A percentile compares a stretch with the other conserved stretches of the same genome.
phyloP scores from a whole-genome alignment of 2,797 vertebrate species.

The Lutjanus argentimaculatus region DNA sequence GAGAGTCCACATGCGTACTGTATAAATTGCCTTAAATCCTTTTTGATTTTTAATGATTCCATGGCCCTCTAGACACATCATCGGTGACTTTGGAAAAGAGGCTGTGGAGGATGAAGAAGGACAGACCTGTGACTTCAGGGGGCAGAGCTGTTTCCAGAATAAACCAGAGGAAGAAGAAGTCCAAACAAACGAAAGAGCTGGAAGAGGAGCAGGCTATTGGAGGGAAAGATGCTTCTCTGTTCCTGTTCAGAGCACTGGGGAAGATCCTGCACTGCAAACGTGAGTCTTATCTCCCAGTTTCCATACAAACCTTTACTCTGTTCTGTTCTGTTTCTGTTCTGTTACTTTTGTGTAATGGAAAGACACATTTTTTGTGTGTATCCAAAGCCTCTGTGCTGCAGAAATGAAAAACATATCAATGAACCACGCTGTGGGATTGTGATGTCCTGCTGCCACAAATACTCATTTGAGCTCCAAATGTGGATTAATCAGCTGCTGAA shows the following conservation, averaged over 20 bases:
- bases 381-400: neutral
- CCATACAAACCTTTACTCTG: neutral
- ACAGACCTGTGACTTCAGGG: constrained; percentile 58
- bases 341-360: neutral
- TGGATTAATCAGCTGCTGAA: neutral
- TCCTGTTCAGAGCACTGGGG: constrained; percentile 96
- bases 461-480: neutral
- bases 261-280: constrained; percentile 98
- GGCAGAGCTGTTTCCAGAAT: constrained; percentile 76
- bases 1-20: neutral
- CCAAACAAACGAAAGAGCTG: constrained; percentile 72
- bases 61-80: constrained; percentile 68
- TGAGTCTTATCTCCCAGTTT: constrained; percentile 78
- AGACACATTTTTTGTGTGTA: neutral
- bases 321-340: neutral
- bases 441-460: neutral
- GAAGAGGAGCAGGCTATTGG: constrained; percentile 88
- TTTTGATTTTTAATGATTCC: neutral
- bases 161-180: constrained; percentile 78
- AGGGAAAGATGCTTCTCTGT: constrained; percentile 94
- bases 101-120: constrained; percentile 83
- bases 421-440: neutral
- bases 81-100: constrained; percentile 72
- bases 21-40: neutral
- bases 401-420: neutral